Conservation (phyloP, 2,797 vertebrate genomes). For the Iguana delicatissima region DNA sequence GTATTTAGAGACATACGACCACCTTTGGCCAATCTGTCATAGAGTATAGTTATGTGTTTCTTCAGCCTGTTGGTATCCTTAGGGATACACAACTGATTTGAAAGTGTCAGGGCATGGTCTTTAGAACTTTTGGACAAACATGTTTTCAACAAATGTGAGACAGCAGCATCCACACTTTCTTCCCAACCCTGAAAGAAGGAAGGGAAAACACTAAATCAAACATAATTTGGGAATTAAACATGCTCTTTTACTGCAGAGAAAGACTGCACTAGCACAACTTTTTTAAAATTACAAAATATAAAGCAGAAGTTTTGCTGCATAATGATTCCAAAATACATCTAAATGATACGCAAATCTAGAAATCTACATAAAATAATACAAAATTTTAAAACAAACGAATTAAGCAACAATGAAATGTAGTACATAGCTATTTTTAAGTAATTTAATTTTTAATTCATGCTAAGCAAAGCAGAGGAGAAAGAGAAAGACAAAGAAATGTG, state of each 20-base stretch:
- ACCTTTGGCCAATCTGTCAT: slow-evolving; percentile 92
- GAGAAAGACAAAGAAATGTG: no score
- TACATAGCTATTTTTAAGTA: background rate
- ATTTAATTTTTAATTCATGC: background rate
- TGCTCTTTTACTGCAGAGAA: background rate
- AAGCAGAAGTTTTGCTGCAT: slow-evolving; percentile 8
- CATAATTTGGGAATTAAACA: background rate
- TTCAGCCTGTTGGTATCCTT: slow-evolving; percentile 90
- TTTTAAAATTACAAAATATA: slow-evolving; percentile 10
- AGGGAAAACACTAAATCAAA: slow-evolving; percentile 39
- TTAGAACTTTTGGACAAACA: slow-evolving; percentile 93
- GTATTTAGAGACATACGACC: slow-evolving; percentile 89
- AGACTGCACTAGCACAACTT: background rate
- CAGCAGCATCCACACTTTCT: slow-evolving; percentile 91
- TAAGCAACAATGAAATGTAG: background rate
- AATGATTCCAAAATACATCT: rapidly evolving
- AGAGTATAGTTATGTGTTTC: slow-evolving; percentile 93
- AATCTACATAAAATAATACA: background rate
- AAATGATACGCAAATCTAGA: background rate
- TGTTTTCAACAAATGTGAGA: slow-evolving; percentile 91
- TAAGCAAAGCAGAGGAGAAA: background rate
- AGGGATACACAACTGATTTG: slow-evolving; percentile 85
- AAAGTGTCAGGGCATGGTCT: slow-evolving; percentile 89
- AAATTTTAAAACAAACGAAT: background rate
- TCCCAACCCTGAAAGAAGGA: slow-evolving; percentile 89